Base-by-base conservation (phyloP, 2,888 invertebrate species). In the Dasysyrphus tricinctus region DNA sequence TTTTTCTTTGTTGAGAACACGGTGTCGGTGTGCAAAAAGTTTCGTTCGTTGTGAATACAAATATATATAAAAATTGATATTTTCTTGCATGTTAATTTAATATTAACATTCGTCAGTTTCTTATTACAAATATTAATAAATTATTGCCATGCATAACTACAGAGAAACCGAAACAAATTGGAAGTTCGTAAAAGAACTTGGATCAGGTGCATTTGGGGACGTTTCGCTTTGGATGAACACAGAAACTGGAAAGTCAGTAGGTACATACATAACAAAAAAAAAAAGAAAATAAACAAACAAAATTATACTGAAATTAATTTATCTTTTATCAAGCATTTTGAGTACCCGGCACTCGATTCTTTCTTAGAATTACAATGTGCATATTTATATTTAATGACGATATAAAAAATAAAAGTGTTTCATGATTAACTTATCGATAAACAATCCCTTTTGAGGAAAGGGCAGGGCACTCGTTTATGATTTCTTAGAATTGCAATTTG, bases 171-270 rank as follows among this genome's bases (percentile, higher is more conserved):
- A 51, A n/a, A 70, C 37, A 2, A 83, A 90, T 8, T 92, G 92
- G 92, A 74, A 93, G 93, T 77, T 94, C 92, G 94, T 94, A 72
- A 93, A 94, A 89, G 93, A 94, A 74, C 92, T 97, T 34, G 97
- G 96, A 24, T 94, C 94, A 63, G 97, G 97, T 61, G 95, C 95
- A 77, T 97, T 96, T 90, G 96, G 96, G 16, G 93, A 94, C 63
- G 96, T 97, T 5, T 93, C 94, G 39, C 92, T 96, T 61, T 97
- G 96, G 96, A 94, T 92, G 90, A 94, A 96, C 91, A 92, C 92
- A 88, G 91, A 90, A 88, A 94, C 94, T 29, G 93, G 94, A 49
- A 94, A 94, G 89, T 94, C 94, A 91, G 93, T 96, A 78, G 95
- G 95, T 94, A 92, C 88, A 89, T 77, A 37, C 14, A 57, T 9